Percentiles rank a stretch among this genome's conserved stretches.
Evolutionary conservation across 2,888 invertebrate species (phyloP).

Genomic region (Alsophila aescularia): DNA sequence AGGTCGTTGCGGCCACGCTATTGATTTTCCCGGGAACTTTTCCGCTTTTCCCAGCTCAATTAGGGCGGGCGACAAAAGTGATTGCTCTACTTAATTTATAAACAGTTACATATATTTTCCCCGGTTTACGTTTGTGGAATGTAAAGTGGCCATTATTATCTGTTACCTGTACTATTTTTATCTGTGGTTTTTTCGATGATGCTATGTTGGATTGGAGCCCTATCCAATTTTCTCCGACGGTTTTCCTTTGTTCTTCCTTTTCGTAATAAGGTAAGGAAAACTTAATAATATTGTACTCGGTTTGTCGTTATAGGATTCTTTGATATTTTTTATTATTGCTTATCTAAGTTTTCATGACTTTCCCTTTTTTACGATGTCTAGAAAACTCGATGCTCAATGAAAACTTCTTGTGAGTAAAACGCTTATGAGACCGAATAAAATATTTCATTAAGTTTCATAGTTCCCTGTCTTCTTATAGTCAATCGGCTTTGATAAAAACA

Average conservation of each 20-base stretch:
- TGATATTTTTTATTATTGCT: too few species aligned
- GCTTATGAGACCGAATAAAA: background rate
- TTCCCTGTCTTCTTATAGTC: background rate
- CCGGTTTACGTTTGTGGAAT: background rate
- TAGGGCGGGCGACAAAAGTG: background rate
- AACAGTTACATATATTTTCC: background rate
- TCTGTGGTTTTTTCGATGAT: too few species aligned
- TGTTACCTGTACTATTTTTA: too few species aligned
- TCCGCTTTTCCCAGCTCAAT: slow-evolving; percentile 9
- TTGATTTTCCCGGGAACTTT: slow-evolving; percentile 34
- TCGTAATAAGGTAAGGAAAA: too few species aligned
- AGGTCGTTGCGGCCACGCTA: slow-evolving; percentile 28
- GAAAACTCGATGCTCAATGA: background rate
- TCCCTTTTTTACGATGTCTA: too few species aligned
- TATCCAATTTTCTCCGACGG: too few species aligned
- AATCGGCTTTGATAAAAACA: background rate
- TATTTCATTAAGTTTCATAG: background rate
- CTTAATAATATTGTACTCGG: too few species aligned
- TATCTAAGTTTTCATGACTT: too few species aligned
- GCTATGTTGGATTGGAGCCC: too few species aligned
- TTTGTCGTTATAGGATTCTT: too few species aligned
- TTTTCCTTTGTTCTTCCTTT: too few species aligned
- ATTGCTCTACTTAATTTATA: background rate
- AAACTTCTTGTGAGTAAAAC: background rate
- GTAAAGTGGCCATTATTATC: too few species aligned